These are phyloP conservation scores for Crax fasciolata DNA, from an alignment of 2,797 vertebrate genomes.

Conservation along the genomic window DNA sequence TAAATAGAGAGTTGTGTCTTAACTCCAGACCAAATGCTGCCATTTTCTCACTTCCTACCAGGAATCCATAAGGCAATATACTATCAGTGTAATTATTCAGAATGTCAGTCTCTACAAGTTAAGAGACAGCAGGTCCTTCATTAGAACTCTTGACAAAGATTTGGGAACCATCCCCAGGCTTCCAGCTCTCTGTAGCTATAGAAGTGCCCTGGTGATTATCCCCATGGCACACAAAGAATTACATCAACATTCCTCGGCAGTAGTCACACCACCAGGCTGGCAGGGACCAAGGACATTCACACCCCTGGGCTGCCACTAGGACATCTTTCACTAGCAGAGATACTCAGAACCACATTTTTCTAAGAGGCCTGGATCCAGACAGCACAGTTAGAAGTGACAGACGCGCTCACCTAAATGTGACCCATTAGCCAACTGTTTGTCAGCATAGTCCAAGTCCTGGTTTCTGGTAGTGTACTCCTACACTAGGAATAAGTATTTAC, in stretches of 20 bases:
- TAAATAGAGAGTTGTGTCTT: neutral
- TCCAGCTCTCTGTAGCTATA: neutral
- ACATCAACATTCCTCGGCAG: neutral
- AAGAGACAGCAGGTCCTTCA: accelerated
- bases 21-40: neutral
- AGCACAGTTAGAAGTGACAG: neutral
- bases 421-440: neutral
- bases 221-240: neutral
- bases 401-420: neutral
- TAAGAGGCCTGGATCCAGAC: neutral
- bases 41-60: neutral
- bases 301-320: neutral
- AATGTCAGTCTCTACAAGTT: neutral
- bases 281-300: neutral
- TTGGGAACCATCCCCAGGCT: neutral
- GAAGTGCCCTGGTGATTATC: neutral
- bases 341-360: neutral
- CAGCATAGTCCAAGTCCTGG: neutral
- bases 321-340: neutral
- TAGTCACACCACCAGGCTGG: neutral
- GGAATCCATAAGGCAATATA: neutral
- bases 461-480: neutral
- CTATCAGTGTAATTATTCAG: neutral
- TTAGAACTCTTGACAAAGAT: neutral
- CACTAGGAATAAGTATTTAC: neutral